Evolutionary conservation across 2,888 invertebrate species (phyloP).

Genomic region (Pollenia labialis): DNA sequence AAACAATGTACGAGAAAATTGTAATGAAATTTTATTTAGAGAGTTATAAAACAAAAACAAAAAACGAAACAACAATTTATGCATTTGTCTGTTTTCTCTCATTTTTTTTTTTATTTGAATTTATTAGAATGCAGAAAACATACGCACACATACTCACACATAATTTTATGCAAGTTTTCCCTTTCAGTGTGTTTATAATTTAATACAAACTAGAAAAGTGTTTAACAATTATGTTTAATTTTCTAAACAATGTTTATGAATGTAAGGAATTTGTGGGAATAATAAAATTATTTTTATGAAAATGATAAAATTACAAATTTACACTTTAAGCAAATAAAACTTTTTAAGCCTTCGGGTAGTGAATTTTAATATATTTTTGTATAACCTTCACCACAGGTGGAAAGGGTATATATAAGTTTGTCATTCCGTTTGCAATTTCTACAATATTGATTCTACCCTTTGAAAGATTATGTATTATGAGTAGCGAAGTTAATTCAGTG

Average conservation of each 20-base stretch:
- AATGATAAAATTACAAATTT: constrained; percentile 27
- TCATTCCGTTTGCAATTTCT: too few species aligned
- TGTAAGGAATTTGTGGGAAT: not conserved
- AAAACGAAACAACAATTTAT: constrained; percentile 43
- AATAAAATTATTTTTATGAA: not conserved
- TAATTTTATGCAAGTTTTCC: constrained; percentile 33
- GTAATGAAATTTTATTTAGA: constrained; percentile 65
- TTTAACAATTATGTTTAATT: constrained; percentile 64
- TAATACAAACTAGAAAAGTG: constrained; percentile 47
- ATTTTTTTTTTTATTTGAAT: not conserved
- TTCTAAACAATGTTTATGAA: constrained; percentile 43
- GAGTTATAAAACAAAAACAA: constrained; percentile 48
- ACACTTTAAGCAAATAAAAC: not conserved
- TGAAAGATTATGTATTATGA: too few species aligned
- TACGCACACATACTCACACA: not conserved
- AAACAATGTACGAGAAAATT: constrained; percentile 12
- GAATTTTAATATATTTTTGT: too few species aligned
- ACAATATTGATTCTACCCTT: too few species aligned
- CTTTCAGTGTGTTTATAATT: constrained; percentile 57
- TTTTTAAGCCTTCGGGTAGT: too few species aligned
- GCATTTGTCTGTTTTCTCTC: constrained; percentile 49
- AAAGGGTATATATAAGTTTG: too few species aligned
- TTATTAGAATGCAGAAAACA: not conserved
- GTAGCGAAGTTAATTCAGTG: too few species aligned
- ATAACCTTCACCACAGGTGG: too few species aligned